Base-by-base conservation (phyloP, 2,888 invertebrate species). In the Agonopterix heracliana region DNA sequence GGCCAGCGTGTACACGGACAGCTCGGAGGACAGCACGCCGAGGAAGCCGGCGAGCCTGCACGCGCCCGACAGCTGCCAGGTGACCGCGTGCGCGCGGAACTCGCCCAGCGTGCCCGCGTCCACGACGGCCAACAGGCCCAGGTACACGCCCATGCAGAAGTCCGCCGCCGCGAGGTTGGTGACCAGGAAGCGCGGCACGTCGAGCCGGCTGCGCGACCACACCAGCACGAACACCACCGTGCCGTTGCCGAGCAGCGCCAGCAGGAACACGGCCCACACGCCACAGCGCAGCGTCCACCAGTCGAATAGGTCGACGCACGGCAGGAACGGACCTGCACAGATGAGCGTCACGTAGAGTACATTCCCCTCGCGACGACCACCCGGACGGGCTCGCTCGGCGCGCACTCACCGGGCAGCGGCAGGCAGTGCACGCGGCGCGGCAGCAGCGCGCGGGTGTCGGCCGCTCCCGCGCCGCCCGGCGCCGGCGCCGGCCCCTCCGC, bases 201-300 rank as follows among this genome's bases (percentile, higher is more conserved):
- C 98, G 92, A 98, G 96, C 86, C 98, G 97, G 61, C 95, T 95
- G 61, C 96, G 91, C 49, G 96, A 95, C 79, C 95, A 96, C 57
- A 98, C 91, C 48, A 98, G 91, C 44, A 99, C 98, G 71, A 98
- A 95, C 10, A 98, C 96, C 9, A 98, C 98, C 0, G 96, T 96
- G 44, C 97, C 98, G 79, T 99, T 99, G 56, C 99, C 99, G 46
- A 98, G 91, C 89, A 99, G 93, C 41, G 98, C 98, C 64, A 98
- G 90, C 50, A 98, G 91, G 82, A 98, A 98, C 43, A 99, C 98
- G 11, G 97, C 93, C 98, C 99, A 99, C 46, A 98, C 97, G 13
- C 98, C 98, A 76, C 98, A 98, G 41, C 98, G 92, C 63, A 98
- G 86, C 3, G 97, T 97, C 98, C 98, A 98, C 98, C 98, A 98